A percentile compares a stretch with the other conserved stretches of the same genome.
phyloP scores from a whole-genome alignment of 2,797 vertebrate species.

The Acrossocheilus wenchowensis region DNA sequence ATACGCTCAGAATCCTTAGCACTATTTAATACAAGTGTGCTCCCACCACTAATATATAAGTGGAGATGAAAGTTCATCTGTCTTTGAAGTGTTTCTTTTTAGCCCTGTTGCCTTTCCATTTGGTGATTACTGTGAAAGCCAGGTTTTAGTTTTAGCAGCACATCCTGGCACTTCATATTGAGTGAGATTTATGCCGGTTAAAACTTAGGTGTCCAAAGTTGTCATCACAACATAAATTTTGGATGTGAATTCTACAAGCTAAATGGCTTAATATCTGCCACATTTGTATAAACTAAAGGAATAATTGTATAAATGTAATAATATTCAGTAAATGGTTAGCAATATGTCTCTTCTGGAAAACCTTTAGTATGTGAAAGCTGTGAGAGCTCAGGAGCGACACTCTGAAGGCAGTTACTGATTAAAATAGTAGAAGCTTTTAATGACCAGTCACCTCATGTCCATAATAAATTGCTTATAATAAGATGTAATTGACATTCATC shows the following conservation, averaged over 20 bases:
- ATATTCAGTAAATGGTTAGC: background rate
- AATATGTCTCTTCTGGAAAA: background rate
- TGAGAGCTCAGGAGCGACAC: background rate
- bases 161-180: slow-evolving; percentile 16
- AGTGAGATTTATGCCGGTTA: slow-evolving; percentile 16
- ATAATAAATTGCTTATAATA: background rate
- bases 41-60: slow-evolving; percentile 51
- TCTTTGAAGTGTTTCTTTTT: slow-evolving; percentile 56
- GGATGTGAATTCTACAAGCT: background rate
- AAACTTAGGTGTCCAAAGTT: slow-evolving; percentile 8
- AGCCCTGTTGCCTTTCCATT: slow-evolving; percentile 40
- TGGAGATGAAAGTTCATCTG: slow-evolving; percentile 54
- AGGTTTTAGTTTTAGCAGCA: slow-evolving; percentile 30
- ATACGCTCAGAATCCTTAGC: slow-evolving; percentile 52
- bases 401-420: background rate
- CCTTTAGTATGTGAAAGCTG: background rate
- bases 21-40: slow-evolving; percentile 57
- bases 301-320: slow-evolving; percentile 1
- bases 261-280: background rate
- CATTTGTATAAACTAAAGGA: slow-evolving; percentile 15
- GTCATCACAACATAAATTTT: slow-evolving; percentile 5
- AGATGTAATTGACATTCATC: background rate
- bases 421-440: background rate
- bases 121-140: slow-evolving; percentile 37
- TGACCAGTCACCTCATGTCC: background rate